Evolutionary conservation across 2,888 invertebrate species (phyloP), one percentile per base, ranked within the genome.

Genomic region (Acanthosepion pharaonis): DNA sequence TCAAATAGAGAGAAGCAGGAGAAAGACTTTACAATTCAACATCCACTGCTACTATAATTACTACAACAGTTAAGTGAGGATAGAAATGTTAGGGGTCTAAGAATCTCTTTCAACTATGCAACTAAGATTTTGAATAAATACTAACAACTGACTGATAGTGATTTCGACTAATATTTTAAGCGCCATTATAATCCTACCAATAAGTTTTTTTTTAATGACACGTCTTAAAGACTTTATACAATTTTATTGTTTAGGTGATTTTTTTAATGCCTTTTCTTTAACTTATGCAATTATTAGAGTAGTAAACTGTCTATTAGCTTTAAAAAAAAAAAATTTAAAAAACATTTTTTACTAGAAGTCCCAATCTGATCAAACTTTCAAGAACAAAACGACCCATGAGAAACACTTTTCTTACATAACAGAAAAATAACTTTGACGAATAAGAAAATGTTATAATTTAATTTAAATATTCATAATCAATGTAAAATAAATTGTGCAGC

Each of bases 1-100:
- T 78, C 78, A n/a, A 78, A 78, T 11, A 11, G 78, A 78, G n/a
- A 78, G 78, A 33, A n/a, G 78, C 11, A 11, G n/a, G n/a, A n/a
- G n/a, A 33, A 78, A 78, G 78, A 78, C 78, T 78, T 78, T 15
- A 78, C 78, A 78, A 78, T n/a, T 78, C 78, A n/a, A 78, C 78
- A 78, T 78, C 78, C 78, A 78, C 78, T 78, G 78, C 78, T 78
- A n/a, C 78, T 78, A 78, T 78, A 78, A 78, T 78, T 78, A 78
- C 78, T n/a, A 78, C n/a, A n/a, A 33, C 6, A n/a, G 9, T n/a
- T n/a, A 78, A 78, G 78, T 33, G n/a, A 78, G n/a, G n/a, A 18
- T 33, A 11, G 78, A 78, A 33, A 33, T 59, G 59, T 78, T 78
- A 15, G n/a, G 78, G 28, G 42, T 9, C 78, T 78, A 15, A 9